Evolutionary conservation across 2,797 vertebrate species (phyloP).

Genomic region (Channa striata): DNA sequence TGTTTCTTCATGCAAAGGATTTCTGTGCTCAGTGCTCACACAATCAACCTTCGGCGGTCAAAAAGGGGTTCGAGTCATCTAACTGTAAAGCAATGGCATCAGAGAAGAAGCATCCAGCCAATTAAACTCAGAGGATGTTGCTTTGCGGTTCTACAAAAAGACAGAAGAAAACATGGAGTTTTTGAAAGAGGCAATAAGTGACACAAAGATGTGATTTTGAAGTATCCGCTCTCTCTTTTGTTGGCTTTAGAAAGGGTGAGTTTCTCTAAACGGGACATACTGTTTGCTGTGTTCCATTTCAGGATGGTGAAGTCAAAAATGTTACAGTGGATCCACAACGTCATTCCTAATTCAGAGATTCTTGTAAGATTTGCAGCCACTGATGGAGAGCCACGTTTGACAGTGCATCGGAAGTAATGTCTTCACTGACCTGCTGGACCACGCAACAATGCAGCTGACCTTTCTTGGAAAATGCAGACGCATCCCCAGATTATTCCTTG

Average conservation of each 20-base stretch:
- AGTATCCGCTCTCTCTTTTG: conserved; percentile 32
- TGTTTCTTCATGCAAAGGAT: conserved; percentile 6
- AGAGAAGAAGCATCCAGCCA: conserved; percentile 33
- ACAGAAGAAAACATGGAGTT: conserved; percentile 2
- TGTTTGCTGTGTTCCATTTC: conserved; percentile 15
- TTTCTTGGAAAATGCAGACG: too few species aligned
- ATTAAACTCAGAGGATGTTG: conserved; percentile 57
- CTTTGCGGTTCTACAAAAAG: conserved; percentile 59
- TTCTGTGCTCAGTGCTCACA: conserved; percentile 12
- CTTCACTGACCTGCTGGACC: too few species aligned
- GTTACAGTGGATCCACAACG: too few species aligned
- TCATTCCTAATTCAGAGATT: too few species aligned
- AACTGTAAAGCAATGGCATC: conserved; percentile 14
- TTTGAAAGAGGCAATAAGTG: conserved; percentile 1
- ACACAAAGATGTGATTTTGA: conserved; percentile 2
- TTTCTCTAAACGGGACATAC: conserved; percentile 20
- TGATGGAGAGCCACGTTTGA: too few species aligned
- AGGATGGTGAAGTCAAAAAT: conserved; percentile 8
- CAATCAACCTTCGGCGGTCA: conserved; percentile 7
- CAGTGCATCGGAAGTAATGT: too few species aligned
- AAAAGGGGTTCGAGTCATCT: conserved; percentile 28
- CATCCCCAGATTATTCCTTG: not conserved
- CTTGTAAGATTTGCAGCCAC: too few species aligned
- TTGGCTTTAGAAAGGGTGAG: conserved; percentile 1
- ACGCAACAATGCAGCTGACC: too few species aligned